Conservation (phyloP, 2,888 invertebrate genomes). For the Pilophorus perplexus region DNA sequence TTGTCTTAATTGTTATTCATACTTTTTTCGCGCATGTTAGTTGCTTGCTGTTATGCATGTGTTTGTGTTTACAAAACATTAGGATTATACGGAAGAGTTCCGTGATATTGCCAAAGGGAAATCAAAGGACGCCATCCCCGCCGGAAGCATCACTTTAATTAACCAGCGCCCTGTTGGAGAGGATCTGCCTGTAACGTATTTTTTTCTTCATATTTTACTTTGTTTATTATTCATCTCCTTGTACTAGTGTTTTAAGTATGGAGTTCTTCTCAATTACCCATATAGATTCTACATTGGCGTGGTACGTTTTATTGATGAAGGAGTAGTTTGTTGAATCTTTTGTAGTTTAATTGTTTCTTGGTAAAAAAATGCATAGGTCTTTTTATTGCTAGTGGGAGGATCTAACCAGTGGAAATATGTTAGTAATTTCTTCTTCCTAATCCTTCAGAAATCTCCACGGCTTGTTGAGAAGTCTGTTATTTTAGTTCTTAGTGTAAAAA, state of each 20-base stretch:
- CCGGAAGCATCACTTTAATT: slow-evolving; percentile 89
- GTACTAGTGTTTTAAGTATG: no score
- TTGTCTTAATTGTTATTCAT: background rate
- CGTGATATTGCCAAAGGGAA: slow-evolving; percentile 94
- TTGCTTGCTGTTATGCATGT: slow-evolving; percentile 50
- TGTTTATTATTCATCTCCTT: background rate
- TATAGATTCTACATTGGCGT: background rate
- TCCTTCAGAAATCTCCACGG: no score
- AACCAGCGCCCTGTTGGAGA: slow-evolving; percentile 94
- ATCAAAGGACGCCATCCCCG: slow-evolving; percentile 87
- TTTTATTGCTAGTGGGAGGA: no score
- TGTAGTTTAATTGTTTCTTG: no score
- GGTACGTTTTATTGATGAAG: no score
- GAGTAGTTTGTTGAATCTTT: no score
- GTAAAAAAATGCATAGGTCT: no score
- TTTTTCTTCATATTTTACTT: slow-evolving; percentile 39
- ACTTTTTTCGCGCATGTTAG: slow-evolving; percentile 51
- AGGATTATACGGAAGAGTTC: slow-evolving; percentile 97
- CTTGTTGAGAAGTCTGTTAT: no score
- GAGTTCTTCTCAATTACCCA: background rate
- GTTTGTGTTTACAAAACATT: slow-evolving; percentile 55
- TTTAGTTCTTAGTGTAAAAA: no score
- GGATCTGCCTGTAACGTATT: slow-evolving; percentile 75
- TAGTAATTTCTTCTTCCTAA: no score
- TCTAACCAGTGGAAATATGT: no score